Conservation (phyloP, 2,113 vertebrate species). For the Lepus timidus region DNA sequence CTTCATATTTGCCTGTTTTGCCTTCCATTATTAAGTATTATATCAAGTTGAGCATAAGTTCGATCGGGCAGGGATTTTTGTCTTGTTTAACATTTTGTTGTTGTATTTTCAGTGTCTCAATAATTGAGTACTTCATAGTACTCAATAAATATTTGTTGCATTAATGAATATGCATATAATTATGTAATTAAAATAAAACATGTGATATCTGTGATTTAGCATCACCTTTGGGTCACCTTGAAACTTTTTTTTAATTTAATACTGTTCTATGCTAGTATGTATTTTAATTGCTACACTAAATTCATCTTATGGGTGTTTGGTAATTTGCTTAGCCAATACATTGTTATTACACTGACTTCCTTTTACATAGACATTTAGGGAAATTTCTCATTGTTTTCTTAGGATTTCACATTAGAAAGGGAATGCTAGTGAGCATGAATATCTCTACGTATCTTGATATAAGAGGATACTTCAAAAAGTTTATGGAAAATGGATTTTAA, state of each 20-base stretch:
- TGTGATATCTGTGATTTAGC: neutral
- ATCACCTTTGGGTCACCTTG: neutral
- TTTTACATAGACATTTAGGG: neutral
- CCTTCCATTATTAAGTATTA: neutral
- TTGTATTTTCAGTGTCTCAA: neutral
- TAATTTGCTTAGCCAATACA: neutral
- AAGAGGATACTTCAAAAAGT: neutral
- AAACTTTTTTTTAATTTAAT: neutral
- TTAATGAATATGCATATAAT: neutral
- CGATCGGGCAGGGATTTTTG: neutral
- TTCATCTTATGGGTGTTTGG: neutral
- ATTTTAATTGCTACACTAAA: constrained; percentile 8
- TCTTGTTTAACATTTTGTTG: constrained; percentile 11
- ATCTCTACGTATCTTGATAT: neutral
- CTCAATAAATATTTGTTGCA: neutral
- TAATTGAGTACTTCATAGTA: neutral
- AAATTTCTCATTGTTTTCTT: constrained; percentile 23
- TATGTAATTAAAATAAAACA: neutral
- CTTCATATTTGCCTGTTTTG: neutral
- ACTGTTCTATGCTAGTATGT: neutral
- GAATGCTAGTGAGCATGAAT: neutral
- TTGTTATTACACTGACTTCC: neutral
- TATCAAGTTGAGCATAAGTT: neutral
- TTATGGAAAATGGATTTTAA: too few relatives aligned
- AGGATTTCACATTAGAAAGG: neutral